A percentile compares a stretch with the other conserved stretches of the same genome.
phyloP scores from a whole-genome alignment of 2,888 invertebrate genomes.

The Conops quadrifasciatus region DNA sequence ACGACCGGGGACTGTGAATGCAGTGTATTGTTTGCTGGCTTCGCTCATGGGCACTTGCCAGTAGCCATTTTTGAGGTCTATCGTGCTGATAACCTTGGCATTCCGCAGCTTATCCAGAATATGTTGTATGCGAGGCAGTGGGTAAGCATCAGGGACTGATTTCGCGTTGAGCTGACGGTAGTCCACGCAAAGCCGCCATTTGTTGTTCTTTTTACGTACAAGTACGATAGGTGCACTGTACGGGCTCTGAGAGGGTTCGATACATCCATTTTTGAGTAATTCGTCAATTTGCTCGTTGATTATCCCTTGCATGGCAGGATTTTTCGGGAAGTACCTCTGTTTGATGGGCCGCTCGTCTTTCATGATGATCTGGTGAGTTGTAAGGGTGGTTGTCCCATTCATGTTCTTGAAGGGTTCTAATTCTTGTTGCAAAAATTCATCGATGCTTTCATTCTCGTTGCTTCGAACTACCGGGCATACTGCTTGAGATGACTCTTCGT shows the following conservation, averaged over 20 bases:
- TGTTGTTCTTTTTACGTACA: constrained; percentile 19
- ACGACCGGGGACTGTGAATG: constrained; percentile 8
- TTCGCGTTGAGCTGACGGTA: constrained; percentile 19
- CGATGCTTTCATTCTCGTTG: neutral
- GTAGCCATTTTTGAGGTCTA: constrained; percentile 12
- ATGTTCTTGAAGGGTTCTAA: too few species aligned
- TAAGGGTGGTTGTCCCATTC: neutral
- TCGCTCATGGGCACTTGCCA: constrained; percentile 6
- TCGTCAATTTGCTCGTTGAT: constrained; percentile 27
- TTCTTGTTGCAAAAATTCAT: constrained; percentile 18
- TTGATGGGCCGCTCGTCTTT: constrained; percentile 17
- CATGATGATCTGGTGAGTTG: constrained; percentile 23
- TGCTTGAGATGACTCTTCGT: neutral
- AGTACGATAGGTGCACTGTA: constrained; percentile 27
- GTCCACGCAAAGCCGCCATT: constrained; percentile 33
- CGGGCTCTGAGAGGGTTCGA: constrained; percentile 16
- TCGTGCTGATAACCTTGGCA: constrained; percentile 1
- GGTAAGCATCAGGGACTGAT: constrained; percentile 21
- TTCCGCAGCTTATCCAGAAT: constrained; percentile 4
- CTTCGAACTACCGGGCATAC: neutral
- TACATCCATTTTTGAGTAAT: neutral
- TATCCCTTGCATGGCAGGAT: constrained; percentile 31
- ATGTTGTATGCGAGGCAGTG: neutral
- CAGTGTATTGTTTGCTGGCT: neutral
- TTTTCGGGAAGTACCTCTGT: constrained; percentile 29